Percentiles rank a stretch among this genome's conserved stretches.
These are phyloP conservation scores for Coelopa frigida DNA, from an alignment of 1,140 invertebrate species.

Conservation along the genomic window DNA sequence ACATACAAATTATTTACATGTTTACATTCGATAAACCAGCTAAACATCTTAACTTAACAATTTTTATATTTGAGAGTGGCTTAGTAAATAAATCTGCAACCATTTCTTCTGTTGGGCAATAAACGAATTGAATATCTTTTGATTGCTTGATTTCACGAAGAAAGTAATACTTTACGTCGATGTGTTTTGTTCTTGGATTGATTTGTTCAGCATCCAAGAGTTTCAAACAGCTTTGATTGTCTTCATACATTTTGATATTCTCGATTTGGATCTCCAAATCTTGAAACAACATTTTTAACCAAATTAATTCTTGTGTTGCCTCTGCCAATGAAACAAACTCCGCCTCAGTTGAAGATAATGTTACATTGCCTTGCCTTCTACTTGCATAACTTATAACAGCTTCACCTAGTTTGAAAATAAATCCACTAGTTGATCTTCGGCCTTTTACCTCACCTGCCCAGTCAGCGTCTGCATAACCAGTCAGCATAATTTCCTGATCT, in stretches of 20 bases:
- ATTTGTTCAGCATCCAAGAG: constrained; percentile 1
- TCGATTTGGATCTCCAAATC: constrained; percentile 5
- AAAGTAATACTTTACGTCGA: constrained; percentile 26
- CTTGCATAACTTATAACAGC: constrained; percentile 15
- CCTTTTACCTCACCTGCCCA: constrained; percentile 17
- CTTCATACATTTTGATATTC: too few species aligned
- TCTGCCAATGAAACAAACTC: constrained; percentile 17
- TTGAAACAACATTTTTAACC: constrained; percentile 11
- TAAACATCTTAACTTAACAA: constrained; percentile 4
- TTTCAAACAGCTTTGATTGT: not conserved
- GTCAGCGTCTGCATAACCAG: constrained; percentile 19
- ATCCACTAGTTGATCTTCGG: constrained; percentile 21
- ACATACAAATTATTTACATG: not conserved
- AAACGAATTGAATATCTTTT: constrained; percentile 12
- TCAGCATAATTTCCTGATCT: constrained; percentile 1
- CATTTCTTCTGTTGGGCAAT: constrained; percentile 17
- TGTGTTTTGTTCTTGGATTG: constrained; percentile 15
- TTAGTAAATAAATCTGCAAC: constrained; percentile 22
- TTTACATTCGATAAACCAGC: constrained; percentile 5
- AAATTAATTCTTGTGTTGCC: constrained; percentile 16
- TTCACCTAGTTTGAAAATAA: constrained; percentile 15
- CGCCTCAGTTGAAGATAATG: constrained; percentile 23
- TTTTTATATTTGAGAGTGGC: not conserved
- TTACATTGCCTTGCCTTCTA: constrained; percentile 18
- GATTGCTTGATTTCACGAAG: constrained; percentile 12